These are phyloP conservation scores for Odontomyia ornata DNA, from an alignment of 2,888 invertebrate species.

Conservation along the genomic window DNA sequence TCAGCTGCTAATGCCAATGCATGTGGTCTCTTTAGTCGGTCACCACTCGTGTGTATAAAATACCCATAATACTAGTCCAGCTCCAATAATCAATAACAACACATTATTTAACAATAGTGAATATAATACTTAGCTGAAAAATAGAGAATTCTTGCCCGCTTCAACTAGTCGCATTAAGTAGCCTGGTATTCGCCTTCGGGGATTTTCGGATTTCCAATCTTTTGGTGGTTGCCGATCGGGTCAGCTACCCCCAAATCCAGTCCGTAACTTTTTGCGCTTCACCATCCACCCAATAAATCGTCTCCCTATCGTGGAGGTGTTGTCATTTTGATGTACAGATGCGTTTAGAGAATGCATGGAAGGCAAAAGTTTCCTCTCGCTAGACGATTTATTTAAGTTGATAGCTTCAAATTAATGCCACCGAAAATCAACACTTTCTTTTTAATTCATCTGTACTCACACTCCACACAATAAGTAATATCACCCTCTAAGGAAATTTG, in stretches of 20 bases:
- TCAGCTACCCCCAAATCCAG: constrained; percentile 90
- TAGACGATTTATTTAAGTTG: too few species aligned
- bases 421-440: too few species aligned
- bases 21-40: constrained; percentile 48
- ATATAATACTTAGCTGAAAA: constrained; percentile 88
- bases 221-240: constrained; percentile 90
- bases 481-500: too few species aligned
- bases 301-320: constrained; percentile 73
- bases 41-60: constrained; percentile 61
- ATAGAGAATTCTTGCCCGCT: constrained; percentile 81
- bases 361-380: too few species aligned
- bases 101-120: constrained; percentile 91
- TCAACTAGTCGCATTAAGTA: constrained; percentile 76
- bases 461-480: too few species aligned
- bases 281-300: too few species aligned
- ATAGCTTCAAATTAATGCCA: too few species aligned
- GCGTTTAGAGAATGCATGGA: too few species aligned
- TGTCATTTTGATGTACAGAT: too few species aligned
- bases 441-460: too few species aligned
- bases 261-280: constrained; percentile 72
- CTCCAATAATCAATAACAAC: constrained; percentile 87
- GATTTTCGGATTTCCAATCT: constrained; percentile 88
- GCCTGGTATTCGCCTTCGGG: constrained; percentile 68
- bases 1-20: too few species aligned
- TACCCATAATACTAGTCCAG: constrained; percentile 84